These are phyloP conservation scores for Saccostrea glomerata DNA, from an alignment of 1,140 invertebrate genomes.

Conservation along the genomic window DNA sequence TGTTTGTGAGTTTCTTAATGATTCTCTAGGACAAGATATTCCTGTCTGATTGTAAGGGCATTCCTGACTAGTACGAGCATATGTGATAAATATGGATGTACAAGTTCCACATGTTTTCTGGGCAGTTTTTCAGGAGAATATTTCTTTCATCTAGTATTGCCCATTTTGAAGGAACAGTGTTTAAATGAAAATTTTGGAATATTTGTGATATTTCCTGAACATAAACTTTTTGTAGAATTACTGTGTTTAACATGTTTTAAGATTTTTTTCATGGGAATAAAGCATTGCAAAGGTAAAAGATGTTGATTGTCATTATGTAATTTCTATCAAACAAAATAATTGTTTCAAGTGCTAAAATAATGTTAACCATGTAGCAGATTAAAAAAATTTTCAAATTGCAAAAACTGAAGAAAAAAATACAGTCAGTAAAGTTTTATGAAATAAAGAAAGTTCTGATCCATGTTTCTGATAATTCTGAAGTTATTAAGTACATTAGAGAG, in stretches of 20 bases:
- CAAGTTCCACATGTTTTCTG: constrained; percentile 13
- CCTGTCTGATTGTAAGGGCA: constrained; percentile 1
- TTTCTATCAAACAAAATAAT: background rate
- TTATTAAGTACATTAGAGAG: background rate
- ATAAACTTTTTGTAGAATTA: background rate
- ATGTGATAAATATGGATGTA: constrained; percentile 21
- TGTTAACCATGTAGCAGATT: background rate
- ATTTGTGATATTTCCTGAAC: background rate
- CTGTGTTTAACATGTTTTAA: background rate
- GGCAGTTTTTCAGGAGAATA: background rate
- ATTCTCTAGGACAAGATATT: constrained; percentile 14
- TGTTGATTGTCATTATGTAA: background rate
- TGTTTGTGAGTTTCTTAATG: constrained; percentile 30
- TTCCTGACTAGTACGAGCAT: constrained; percentile 18
- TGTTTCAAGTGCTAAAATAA: background rate
- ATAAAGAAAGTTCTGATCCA: background rate
- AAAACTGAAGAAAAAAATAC: background rate
- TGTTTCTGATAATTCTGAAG: background rate
- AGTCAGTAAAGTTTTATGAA: background rate
- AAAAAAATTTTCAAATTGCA: background rate
- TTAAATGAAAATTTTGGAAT: too few species aligned
- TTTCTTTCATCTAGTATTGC: background rate
- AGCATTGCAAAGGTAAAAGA: background rate
- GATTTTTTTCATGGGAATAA: background rate
- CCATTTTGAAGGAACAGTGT: background rate